A percentile compares a stretch with the other conserved stretches of the same genome.
Conservation (phyloP, 2,797 vertebrate genomes). For the Simalia tracyae region DNA sequence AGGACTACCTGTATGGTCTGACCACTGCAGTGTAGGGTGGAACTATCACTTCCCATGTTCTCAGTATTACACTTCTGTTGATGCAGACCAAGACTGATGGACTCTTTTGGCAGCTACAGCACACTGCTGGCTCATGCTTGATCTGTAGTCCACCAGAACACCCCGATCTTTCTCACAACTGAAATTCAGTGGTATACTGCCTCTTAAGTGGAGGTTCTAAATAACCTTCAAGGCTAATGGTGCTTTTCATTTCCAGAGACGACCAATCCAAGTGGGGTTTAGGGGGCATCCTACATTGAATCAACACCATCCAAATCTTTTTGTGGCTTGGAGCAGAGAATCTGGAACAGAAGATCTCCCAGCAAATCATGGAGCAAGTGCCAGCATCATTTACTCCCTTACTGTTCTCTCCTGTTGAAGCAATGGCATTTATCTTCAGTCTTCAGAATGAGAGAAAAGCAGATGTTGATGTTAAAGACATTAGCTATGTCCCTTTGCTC, state of each 20-base stretch:
- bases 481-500: background rate
- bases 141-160: no score
- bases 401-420: background rate
- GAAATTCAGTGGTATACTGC: no score
- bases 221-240: background rate
- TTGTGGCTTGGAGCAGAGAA: background rate
- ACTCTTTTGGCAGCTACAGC: no score
- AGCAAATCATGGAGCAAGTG: background rate
- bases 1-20: no score
- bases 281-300: background rate
- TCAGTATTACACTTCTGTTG: no score
- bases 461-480: background rate
- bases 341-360: background rate
- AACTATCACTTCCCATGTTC: no score
- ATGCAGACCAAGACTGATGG: no score
- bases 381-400: background rate
- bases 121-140: no score
- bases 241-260: no score
- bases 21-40: no score
- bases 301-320: background rate
- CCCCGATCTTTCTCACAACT: no score
- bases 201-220: background rate
- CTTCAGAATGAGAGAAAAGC: background rate
- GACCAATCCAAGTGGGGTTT: no score
- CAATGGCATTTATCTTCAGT: background rate